These are phyloP conservation scores for Nomada hirtipes DNA, from an alignment of 2,888 invertebrate genomes.

Conservation along the genomic window DNA sequence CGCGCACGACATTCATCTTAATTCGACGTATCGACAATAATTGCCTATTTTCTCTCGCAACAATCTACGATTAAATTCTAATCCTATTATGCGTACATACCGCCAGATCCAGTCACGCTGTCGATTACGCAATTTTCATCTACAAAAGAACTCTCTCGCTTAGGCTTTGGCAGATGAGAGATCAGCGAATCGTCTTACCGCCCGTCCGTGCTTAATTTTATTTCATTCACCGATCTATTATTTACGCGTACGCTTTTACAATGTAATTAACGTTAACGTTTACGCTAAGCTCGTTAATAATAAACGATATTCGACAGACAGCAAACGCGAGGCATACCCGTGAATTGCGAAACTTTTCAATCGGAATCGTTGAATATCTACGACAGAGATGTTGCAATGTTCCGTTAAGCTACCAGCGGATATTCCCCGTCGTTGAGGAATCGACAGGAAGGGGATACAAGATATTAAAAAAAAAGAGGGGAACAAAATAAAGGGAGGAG, in stretches of 20 bases:
- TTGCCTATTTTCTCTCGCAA: slow-evolving; percentile 77
- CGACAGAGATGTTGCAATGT: not conserved
- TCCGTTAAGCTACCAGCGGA: not conserved
- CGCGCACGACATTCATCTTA: slow-evolving; percentile 60
- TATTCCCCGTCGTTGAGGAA: slow-evolving; percentile 19
- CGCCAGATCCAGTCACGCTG: slow-evolving; percentile 48
- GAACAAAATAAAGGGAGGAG: slow-evolving; percentile 25
- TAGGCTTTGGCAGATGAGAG: slow-evolving; percentile 74
- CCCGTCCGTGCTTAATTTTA: slow-evolving; percentile 63
- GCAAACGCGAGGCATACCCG: not conserved
- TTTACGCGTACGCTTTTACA: slow-evolving; percentile 38
- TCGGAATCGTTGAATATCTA: too few relatives aligned
- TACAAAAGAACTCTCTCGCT: slow-evolving; percentile 58
- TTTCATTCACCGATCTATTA: slow-evolving; percentile 51
- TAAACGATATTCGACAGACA: slow-evolving; percentile 43
- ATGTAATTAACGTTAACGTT: slow-evolving; percentile 59
- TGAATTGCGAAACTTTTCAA: not conserved
- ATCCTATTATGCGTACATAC: slow-evolving; percentile 69
- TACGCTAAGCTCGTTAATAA: slow-evolving; percentile 61
- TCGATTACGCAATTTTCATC: slow-evolving; percentile 32
- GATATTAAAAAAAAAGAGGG: not conserved
- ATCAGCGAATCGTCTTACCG: slow-evolving; percentile 70
- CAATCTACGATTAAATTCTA: slow-evolving; percentile 71
- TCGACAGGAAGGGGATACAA: slow-evolving; percentile 33
- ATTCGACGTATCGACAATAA: slow-evolving; percentile 52